Evolutionary conservation across 2,797 vertebrate species (phyloP).

Genomic region (Uromys caudimaculatus): DNA sequence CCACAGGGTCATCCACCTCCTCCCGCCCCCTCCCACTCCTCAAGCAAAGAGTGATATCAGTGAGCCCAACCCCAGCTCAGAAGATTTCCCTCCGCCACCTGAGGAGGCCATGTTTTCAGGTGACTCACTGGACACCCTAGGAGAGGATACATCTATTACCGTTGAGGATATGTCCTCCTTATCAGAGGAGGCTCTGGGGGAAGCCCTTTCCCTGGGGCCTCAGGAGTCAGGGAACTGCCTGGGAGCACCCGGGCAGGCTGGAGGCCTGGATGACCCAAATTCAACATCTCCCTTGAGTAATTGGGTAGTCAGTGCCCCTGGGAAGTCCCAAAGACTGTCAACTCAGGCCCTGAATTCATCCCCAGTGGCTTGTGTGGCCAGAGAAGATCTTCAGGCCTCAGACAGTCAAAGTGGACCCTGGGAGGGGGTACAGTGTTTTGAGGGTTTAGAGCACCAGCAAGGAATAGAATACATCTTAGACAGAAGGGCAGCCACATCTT

Average conservation of each 20-base stretch:
- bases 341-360: not conserved
- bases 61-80: not conserved
- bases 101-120: constrained; percentile 70
- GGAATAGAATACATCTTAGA: not conserved
- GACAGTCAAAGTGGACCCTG: not conserved
- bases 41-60: constrained; percentile 79
- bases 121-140: constrained; percentile 17
- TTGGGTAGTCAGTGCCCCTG: rapidly evolving
- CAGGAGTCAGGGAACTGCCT: not conserved
- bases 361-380: not conserved
- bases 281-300: not conserved
- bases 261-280: not conserved
- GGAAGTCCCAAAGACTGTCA: not conserved
- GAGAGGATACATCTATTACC: constrained; percentile 82
- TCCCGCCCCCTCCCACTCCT: constrained; percentile 70
- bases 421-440: not conserved
- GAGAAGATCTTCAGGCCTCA: not conserved
- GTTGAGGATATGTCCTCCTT: constrained; percentile 81
- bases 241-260: not conserved
- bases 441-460: not conserved
- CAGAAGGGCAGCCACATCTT: not conserved
- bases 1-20: constrained; percentile 73
- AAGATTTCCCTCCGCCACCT: constrained; percentile 84
- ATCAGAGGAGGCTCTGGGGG: constrained; percentile 45
- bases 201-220: constrained; percentile 59